Conservation (phyloP, 2,888 invertebrate species). For the Alentia gelatinosa region DNA sequence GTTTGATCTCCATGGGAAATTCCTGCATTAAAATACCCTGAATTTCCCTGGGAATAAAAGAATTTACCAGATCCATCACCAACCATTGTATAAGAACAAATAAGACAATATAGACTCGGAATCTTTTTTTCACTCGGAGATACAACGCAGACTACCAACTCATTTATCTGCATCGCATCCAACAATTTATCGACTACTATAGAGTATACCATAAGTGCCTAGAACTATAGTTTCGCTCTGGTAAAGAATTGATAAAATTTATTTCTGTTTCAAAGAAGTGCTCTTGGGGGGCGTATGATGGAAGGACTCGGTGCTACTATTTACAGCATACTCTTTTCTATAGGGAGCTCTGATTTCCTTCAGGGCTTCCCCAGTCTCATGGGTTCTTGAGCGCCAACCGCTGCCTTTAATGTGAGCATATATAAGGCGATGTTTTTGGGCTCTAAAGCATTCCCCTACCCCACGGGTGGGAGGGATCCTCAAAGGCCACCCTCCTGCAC, state of each 20-base stretch:
- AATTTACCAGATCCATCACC: too few species aligned
- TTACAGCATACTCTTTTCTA: background rate
- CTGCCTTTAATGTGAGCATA: background rate
- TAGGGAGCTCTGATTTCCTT: background rate
- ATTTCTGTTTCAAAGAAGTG: background rate
- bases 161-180: too few species aligned
- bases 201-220: too few species aligned
- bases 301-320: background rate
- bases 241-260: conserved; percentile 1
- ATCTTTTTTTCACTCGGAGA: too few species aligned
- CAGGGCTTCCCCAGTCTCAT: background rate
- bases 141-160: too few species aligned
- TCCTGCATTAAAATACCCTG: too few species aligned
- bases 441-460: background rate
- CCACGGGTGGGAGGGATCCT: background rate
- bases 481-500: background rate
- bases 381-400: background rate
- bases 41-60: too few species aligned
- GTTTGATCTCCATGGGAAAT: too few species aligned
- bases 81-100: too few species aligned
- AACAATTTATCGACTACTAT: too few species aligned
- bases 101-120: too few species aligned
- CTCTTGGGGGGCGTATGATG: background rate
- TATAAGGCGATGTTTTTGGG: background rate
- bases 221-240: too few species aligned